These are phyloP conservation scores for Heterotilapia buettikoferi DNA, from an alignment of 2,113 vertebrate species.

Conservation along the genomic window DNA sequence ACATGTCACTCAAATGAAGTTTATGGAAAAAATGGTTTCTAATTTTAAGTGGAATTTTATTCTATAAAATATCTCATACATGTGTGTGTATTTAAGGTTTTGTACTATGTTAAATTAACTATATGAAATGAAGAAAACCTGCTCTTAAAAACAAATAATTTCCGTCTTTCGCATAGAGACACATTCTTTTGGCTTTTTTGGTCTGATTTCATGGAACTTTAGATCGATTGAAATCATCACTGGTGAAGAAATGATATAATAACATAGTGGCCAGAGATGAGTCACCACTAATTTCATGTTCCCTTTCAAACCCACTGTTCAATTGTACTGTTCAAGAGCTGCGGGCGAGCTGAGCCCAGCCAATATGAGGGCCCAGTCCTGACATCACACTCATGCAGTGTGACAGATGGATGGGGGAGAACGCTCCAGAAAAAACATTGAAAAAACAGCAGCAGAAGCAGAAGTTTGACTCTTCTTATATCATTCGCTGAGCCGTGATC, in stretches of 20 bases:
- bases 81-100: not conserved
- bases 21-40: not conserved
- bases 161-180: slow-evolving; percentile 31
- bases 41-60: slow-evolving; percentile 1
- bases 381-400: slow-evolving; percentile 59
- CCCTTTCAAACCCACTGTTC: slow-evolving; percentile 53
- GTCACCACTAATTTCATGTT: slow-evolving; percentile 74
- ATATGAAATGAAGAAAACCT: slow-evolving; percentile 4
- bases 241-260: slow-evolving; percentile 70
- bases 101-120: not conserved
- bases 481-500: slow-evolving; percentile 32
- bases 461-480: slow-evolving; percentile 28
- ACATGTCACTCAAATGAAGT: not conserved
- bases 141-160: slow-evolving; percentile 21
- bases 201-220: slow-evolving; percentile 68
- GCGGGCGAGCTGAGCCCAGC: slow-evolving; percentile 36
- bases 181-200: slow-evolving; percentile 54
- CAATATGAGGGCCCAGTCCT: slow-evolving; percentile 46
- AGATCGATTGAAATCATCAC: slow-evolving; percentile 64
- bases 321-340: slow-evolving; percentile 40
- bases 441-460: not conserved
- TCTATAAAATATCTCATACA: not conserved
- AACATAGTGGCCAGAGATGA: slow-evolving; percentile 63
- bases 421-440: slow-evolving; percentile 53
- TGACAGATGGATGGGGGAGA: slow-evolving; percentile 42